These are phyloP conservation scores for Unio pictorum DNA, from an alignment of 2,888 invertebrate genomes.

Conservation along the genomic window DNA sequence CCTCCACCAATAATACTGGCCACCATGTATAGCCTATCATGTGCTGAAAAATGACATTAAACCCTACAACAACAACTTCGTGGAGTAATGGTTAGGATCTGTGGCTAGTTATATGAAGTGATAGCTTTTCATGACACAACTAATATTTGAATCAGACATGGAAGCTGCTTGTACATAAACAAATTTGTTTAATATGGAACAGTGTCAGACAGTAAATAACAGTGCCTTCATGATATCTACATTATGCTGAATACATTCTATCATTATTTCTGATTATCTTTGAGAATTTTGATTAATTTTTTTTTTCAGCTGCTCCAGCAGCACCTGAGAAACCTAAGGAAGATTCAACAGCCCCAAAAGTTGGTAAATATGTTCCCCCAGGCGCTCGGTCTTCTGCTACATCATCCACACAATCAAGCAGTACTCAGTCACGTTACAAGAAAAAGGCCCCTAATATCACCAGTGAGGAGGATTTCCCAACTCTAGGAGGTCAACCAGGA, in stretches of 20 bases:
- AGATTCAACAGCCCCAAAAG: conserved; percentile 34
- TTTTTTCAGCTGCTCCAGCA: conserved; percentile 7
- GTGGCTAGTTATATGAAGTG: too few relatives aligned
- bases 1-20: too few relatives aligned
- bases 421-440: conserved; percentile 40
- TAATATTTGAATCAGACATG: too few relatives aligned
- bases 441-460: conserved; percentile 62
- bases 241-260: background rate
- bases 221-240: too few relatives aligned
- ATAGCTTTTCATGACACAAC: too few relatives aligned
- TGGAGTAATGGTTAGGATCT: too few relatives aligned
- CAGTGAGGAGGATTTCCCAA: conserved; percentile 67
- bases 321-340: conserved; percentile 30
- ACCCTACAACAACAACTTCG: too few relatives aligned
- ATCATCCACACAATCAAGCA: conserved; percentile 12
- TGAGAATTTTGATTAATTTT: conserved; percentile 2
- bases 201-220: too few relatives aligned
- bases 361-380: conserved; percentile 61
- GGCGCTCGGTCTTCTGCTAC: conserved; percentile 38
- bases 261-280: background rate
- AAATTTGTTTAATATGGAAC: too few relatives aligned
- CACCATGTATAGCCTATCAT: too few relatives aligned
- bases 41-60: too few relatives aligned
- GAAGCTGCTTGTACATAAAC: too few relatives aligned
- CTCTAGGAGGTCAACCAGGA: conserved; percentile 49